A percentile compares a stretch with the other conserved stretches of the same genome.
phyloP scores from a whole-genome alignment of 2,888 invertebrate genomes.

The Xestia rhomboidea region DNA sequence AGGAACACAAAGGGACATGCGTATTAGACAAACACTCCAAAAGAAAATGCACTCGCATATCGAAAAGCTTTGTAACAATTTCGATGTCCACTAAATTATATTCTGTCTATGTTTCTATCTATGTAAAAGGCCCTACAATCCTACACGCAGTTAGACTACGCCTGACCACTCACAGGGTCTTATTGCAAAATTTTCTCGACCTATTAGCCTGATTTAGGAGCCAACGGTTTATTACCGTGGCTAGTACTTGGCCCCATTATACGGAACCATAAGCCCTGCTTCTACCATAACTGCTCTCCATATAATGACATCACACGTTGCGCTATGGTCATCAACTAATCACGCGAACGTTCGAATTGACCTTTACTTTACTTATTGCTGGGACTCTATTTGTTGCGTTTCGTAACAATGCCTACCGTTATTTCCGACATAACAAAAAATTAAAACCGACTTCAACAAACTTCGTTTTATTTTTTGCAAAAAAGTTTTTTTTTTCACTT shows the following conservation, averaged over 20 bases:
- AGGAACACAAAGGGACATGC: too few species aligned
- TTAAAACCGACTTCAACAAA: too few species aligned
- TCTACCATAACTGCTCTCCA: slow-evolving; percentile 40
- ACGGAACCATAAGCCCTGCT: slow-evolving; percentile 39
- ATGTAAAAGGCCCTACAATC: not conserved
- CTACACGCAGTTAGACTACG: too few species aligned
- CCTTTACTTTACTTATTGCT: slow-evolving; percentile 42
- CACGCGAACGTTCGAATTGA: slow-evolving; percentile 30
- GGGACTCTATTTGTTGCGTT: slow-evolving; percentile 38
- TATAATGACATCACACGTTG: slow-evolving; percentile 42
- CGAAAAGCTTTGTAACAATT: not conserved
- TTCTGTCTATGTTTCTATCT: not conserved
- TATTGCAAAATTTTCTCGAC: slow-evolving; percentile 34
- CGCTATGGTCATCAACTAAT: slow-evolving; percentile 22
- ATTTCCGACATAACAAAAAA: slow-evolving; percentile 18
- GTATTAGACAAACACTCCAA: not conserved
- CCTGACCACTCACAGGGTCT: not conserved
- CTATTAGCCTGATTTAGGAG: slow-evolving; percentile 29
- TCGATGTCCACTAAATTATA: not conserved
- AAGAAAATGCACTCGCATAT: not conserved
- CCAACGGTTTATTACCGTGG: slow-evolving; percentile 26
- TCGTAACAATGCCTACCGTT: slow-evolving; percentile 26
- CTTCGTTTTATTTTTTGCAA: too few species aligned
- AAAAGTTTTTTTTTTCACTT: too few species aligned
- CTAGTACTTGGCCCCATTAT: slow-evolving; percentile 43